Conservation (phyloP, 2,113 vertebrate genomes). For the Ploceus nigricollis region DNA sequence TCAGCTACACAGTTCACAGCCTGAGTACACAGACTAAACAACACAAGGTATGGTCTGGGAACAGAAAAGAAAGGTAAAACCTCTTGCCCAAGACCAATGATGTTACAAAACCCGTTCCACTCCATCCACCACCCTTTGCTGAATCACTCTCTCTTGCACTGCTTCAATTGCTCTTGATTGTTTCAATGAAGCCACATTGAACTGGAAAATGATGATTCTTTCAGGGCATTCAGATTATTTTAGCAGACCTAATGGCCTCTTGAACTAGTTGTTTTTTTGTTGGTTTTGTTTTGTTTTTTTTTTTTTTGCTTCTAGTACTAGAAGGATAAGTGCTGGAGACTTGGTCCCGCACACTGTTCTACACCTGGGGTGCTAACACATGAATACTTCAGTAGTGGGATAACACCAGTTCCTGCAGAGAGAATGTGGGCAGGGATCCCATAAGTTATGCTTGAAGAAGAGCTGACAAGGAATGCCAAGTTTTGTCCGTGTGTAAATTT, state of each 20-base stretch:
- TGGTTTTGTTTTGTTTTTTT: no score
- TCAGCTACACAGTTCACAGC: neutral
- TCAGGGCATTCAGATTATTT: neutral
- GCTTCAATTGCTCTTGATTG: neutral
- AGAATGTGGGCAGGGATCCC: constrained; percentile 50
- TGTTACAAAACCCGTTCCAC: neutral
- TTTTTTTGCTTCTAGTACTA: neutral
- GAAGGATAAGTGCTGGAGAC: neutral
- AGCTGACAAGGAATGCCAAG: constrained; percentile 31
- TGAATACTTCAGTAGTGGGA: constrained; percentile 12
- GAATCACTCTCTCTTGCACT: neutral
- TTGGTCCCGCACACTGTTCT: neutral
- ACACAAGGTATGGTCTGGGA: neutral
- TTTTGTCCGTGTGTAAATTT: constrained; percentile 60
- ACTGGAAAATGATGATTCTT: neutral
- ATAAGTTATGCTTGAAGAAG: constrained; percentile 31
- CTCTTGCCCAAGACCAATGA: neutral
- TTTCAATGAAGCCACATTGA: neutral
- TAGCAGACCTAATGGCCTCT: neutral
- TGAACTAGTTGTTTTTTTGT: neutral
- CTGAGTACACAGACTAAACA: neutral
- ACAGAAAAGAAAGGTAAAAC: neutral
- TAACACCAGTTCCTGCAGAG: constrained; percentile 33
- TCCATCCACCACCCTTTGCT: neutral
- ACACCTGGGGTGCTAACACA: constrained; percentile 9